phyloP scores from a whole-genome alignment of 2,113 vertebrate species.

The Barnardius zonarius region DNA sequence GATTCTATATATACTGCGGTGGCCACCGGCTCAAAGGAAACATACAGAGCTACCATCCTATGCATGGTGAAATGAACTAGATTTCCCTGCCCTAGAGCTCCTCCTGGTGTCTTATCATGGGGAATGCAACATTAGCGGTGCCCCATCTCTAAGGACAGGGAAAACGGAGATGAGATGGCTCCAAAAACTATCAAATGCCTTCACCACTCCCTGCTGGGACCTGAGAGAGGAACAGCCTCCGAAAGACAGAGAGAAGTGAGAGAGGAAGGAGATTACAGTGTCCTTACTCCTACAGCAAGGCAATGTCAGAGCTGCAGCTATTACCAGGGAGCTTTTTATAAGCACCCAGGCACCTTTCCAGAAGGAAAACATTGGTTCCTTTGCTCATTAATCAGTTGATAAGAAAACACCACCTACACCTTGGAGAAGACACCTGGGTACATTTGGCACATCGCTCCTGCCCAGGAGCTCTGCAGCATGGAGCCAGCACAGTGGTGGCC shows the following conservation, averaged over 20 bases:
- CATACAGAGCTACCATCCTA: fast-evolving
- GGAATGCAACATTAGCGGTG: fast-evolving
- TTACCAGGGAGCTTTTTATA: neutral
- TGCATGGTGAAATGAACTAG: fast-evolving
- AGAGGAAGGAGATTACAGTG: neutral
- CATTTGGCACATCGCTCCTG: fast-evolving
- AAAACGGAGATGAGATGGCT: neutral
- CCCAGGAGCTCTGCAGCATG: neutral
- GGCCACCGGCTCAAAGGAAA: fast-evolving
- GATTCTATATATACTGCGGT: fast-evolving
- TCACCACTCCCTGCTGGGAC: neutral
- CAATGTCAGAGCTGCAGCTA: neutral
- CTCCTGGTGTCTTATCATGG: neutral
- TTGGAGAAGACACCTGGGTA: neutral
- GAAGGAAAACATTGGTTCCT: neutral
- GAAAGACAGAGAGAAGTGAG: neutral
- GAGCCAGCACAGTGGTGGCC: neutral
- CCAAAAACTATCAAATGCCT: neutral
- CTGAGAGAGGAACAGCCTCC: neutral
- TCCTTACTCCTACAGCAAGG: neutral
- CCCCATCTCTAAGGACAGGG: fast-evolving
- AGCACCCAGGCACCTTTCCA: neutral
- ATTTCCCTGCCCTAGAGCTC: slow-evolving; percentile 17
- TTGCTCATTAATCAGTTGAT: fast-evolving
- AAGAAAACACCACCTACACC: neutral